A percentile compares a stretch with the other conserved stretches of the same genome.
phyloP scores from a whole-genome alignment of 2,113 vertebrate species.

The Cichladusa arquata region DNA sequence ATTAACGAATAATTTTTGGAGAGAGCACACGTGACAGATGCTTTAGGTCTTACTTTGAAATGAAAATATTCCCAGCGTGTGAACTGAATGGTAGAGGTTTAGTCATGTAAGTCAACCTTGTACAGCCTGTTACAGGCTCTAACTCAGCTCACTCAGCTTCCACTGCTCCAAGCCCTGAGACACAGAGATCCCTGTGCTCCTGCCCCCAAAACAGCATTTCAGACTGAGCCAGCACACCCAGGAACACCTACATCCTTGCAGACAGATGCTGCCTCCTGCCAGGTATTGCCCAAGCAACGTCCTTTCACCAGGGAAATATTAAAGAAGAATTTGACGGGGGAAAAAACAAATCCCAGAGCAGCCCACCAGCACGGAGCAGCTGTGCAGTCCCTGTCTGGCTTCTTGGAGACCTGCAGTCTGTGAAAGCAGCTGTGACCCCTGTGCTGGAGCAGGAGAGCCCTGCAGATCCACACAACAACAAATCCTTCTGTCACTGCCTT shows the following conservation, averaged over 20 bases:
- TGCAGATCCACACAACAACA: background rate
- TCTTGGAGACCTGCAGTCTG: background rate
- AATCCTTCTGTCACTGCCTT: background rate
- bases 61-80: background rate
- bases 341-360: background rate
- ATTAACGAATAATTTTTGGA: background rate
- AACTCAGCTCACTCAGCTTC: background rate
- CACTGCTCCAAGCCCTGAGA: background rate
- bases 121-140: background rate
- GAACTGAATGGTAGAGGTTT: background rate
- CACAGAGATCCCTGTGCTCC: background rate
- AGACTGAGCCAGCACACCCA: background rate
- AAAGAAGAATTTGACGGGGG: background rate
- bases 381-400: background rate
- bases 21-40: background rate
- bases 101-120: background rate
- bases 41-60: background rate
- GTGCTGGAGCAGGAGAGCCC: background rate
- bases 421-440: background rate
- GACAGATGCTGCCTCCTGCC: background rate
- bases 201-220: background rate
- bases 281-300: background rate
- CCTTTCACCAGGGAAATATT: slow-evolving; percentile 2
- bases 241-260: background rate
- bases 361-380: background rate